phyloP scores from a whole-genome alignment of 1,140 invertebrate genomes.

The Hyphantria cunea region DNA sequence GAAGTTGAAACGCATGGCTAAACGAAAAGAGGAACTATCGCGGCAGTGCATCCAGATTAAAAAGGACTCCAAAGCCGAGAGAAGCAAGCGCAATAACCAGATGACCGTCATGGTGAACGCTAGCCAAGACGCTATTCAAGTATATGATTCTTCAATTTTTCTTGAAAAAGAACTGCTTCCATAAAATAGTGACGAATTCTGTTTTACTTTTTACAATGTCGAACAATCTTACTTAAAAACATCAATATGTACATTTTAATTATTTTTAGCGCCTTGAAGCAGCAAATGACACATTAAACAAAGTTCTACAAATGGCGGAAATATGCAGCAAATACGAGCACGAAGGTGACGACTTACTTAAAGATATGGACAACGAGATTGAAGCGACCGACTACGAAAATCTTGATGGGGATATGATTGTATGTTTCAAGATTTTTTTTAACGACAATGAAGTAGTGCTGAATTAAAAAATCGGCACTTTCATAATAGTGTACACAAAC shows the following conservation, averaged over 20 bases:
- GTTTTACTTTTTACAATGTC: too few relatives aligned
- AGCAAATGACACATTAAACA: constrained; percentile 58
- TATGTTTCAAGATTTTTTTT: constrained; percentile 46
- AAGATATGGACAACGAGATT: constrained; percentile 39
- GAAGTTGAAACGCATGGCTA: constrained; percentile 55
- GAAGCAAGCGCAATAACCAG: constrained; percentile 40
- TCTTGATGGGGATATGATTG: constrained; percentile 59
- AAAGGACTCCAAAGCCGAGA: constrained; percentile 49
- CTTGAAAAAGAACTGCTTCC: too few relatives aligned
- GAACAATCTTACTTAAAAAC: too few relatives aligned
- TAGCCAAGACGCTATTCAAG: constrained; percentile 63
- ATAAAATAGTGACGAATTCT: too few relatives aligned
- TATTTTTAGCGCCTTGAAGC: constrained; percentile 59
- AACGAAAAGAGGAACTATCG: constrained; percentile 57
- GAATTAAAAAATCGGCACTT: too few relatives aligned
- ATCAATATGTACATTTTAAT: too few relatives aligned
- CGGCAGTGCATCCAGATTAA: constrained; percentile 66
- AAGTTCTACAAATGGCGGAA: constrained; percentile 65
- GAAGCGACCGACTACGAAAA: constrained; percentile 49
- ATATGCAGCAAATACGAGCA: constrained; percentile 77
- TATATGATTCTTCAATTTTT: constrained; percentile 25
- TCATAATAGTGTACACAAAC: too few relatives aligned
- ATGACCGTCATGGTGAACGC: constrained; percentile 60
- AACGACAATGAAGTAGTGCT: not conserved
- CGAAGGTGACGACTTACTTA: constrained; percentile 51